A percentile compares a stretch with the other conserved stretches of the same genome.
These are phyloP conservation scores for Leptarthrus brevirostris DNA, from an alignment of 2,888 invertebrate species.

Conservation along the genomic window DNA sequence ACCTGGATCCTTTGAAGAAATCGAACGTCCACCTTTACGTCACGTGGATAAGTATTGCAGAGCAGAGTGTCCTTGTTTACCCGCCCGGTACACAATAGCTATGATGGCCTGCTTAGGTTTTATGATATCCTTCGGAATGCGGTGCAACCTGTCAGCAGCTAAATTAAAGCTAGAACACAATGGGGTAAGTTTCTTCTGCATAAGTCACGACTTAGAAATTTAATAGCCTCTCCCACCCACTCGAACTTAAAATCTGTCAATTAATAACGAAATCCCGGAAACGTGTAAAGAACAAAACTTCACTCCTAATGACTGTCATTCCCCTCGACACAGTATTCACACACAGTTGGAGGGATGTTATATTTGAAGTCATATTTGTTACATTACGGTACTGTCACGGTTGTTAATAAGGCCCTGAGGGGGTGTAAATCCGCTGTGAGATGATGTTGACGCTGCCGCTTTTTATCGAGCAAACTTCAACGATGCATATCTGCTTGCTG, in stretches of 20 bases:
- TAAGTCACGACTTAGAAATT: neutral
- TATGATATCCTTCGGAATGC: constrained; percentile 96
- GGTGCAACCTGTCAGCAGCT: constrained; percentile 99
- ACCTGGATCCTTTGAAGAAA: constrained; percentile 82
- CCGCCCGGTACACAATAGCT: constrained; percentile 87
- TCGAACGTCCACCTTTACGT: constrained; percentile 85
- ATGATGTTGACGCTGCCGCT: constrained; percentile 19
- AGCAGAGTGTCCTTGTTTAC: constrained; percentile 87
- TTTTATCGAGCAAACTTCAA: constrained; percentile 17
- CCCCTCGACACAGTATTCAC: constrained; percentile 38
- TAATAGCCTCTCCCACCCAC: constrained; percentile 2
- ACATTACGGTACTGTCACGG: constrained; percentile 60
- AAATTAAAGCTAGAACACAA: constrained; percentile 81
- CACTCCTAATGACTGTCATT: constrained; percentile 39
- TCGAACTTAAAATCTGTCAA: constrained; percentile 60
- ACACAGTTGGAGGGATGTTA: neutral
- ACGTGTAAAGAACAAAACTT: constrained; percentile 33
- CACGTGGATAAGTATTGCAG: constrained; percentile 88
- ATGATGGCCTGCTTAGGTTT: constrained; percentile 89
- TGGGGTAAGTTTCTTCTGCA: constrained; percentile 67
- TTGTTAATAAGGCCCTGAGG: constrained; percentile 66
- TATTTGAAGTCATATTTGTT: constrained; percentile 58
- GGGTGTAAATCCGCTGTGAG: constrained; percentile 55
- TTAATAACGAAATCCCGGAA: constrained; percentile 33
- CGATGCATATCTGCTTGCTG: constrained; percentile 34